Conservation (phyloP, 2,113 vertebrate genomes). For the Galeopterus variegatus region DNA sequence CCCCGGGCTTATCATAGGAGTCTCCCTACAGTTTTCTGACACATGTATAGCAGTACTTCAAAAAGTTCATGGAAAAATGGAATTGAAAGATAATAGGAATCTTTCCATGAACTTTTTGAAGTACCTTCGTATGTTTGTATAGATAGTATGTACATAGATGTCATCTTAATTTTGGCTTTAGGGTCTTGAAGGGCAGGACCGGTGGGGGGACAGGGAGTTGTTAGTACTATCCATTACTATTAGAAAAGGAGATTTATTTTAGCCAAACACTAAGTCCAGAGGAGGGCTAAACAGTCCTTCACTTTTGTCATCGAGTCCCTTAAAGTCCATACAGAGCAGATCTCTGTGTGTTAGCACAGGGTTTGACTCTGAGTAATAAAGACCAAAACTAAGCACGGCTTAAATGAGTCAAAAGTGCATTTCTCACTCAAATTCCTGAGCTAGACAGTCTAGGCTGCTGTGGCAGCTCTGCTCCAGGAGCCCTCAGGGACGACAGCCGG, state of each 20-base stretch:
- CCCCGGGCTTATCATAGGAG: not conserved
- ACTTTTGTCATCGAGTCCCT: not conserved
- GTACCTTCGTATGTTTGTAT: not conserved
- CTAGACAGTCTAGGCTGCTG: not conserved
- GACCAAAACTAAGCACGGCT: not conserved
- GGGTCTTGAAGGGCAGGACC: not conserved
- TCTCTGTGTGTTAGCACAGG: not conserved
- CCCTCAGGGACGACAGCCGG: not conserved
- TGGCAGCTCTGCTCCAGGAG: not conserved
- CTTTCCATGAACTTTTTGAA: too few species aligned
- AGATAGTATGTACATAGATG: not conserved
- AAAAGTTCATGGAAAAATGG: too few species aligned
- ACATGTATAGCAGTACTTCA: too few species aligned
- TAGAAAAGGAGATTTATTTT: slow-evolving; percentile 31
- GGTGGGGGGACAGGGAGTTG: not conserved
- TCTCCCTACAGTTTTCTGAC: not conserved
- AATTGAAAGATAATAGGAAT: too few species aligned
- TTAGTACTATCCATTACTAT: not conserved
- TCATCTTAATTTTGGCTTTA: not conserved
- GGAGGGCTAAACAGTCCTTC: not conserved
- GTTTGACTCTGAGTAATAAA: not conserved
- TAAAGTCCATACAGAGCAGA: not conserved
- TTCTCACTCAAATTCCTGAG: slow-evolving; percentile 20
- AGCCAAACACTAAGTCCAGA: not conserved
- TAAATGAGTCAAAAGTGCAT: not conserved